Base-by-base conservation (phyloP, 2,888 invertebrate genomes). In the Hermaeophaga mercurialis region DNA sequence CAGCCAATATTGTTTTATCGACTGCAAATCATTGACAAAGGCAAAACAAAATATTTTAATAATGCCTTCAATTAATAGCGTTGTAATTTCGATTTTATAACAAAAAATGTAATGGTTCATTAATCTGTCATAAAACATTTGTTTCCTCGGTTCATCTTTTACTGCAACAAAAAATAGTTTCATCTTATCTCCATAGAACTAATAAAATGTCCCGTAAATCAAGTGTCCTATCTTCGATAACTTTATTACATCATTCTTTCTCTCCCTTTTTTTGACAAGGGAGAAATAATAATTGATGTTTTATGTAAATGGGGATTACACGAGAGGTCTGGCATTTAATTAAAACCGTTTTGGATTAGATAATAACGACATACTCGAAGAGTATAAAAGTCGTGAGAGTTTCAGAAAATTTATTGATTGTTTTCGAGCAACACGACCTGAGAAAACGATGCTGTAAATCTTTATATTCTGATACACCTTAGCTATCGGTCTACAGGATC, bases 341-440 rank as follows among this genome's bases (percentile, higher is more conserved):
- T 55, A 55, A 44, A 31, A 34, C 50, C 43, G 31, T 43, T 52
- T 52, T 52, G 50, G 50, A 52, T 52, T 52, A 52, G 50, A 52
- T 52, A 52, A 52, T 52, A 52, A 52, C 50, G 43, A 52, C 33
- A 18, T 43, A 43, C 38, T 34, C 33, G 41, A 12, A 41, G 50
- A 43, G 31, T 52, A 24, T 22, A 43, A 48, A 47, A 44, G 58
- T 58, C 58, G 58, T 58, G 58, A 58, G 48, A 54, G 48, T 54
- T 54, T 36, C 33, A 39, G 49, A 45, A 49, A 61, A 58, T 56
- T 61, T 58, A 56, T 58, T 39, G 58, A 53, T 46, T 53, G 58
- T 44, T 58, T 56, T 41, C 54, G 49, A 47, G 54, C 45, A 56
- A 61, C 61, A 61, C 58, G 61, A 61, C 61, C 46, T 50, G 49